phyloP scores from a whole-genome alignment of 2,797 vertebrate genomes.

The Enteromius treurensis region DNA sequence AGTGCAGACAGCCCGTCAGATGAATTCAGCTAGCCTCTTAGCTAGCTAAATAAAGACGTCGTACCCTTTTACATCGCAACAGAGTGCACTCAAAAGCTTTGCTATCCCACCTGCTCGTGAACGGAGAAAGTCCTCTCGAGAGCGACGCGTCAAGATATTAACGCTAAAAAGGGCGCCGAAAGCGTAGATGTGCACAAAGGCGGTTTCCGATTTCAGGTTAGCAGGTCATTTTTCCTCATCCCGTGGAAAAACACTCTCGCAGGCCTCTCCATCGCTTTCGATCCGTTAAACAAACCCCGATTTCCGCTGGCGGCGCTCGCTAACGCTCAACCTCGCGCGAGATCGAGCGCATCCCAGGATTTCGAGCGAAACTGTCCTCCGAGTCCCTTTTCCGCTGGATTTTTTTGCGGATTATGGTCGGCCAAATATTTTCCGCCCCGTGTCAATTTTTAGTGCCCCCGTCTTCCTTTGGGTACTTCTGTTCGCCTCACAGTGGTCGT shows the following conservation, averaged over 20 bases:
- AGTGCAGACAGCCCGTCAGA: conserved; percentile 26
- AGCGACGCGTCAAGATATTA: conserved; percentile 43
- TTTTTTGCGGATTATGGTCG: conserved; percentile 55
- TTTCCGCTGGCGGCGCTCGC: conserved; percentile 67
- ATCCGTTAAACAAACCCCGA: conserved; percentile 71
- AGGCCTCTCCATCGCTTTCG: conserved; percentile 77
- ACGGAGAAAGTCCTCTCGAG: conserved; percentile 27
- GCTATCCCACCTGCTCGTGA: conserved; percentile 36
- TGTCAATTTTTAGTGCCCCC: conserved; percentile 72
- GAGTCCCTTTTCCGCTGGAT: conserved; percentile 42
- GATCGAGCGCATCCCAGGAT: background rate
- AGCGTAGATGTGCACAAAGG: conserved; percentile 59
- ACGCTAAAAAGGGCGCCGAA: conserved; percentile 47
- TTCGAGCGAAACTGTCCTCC: conserved; percentile 48
- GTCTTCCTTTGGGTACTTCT: conserved; percentile 68
- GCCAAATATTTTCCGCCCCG: conserved; percentile 71
- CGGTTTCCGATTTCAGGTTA: conserved; percentile 68
- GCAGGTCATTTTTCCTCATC: conserved; percentile 74
- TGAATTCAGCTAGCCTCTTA: conserved; percentile 39
- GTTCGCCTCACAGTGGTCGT: conserved; percentile 77
- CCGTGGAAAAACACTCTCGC: conserved; percentile 72
- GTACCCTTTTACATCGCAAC: conserved; percentile 37
- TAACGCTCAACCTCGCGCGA: conserved; percentile 14
- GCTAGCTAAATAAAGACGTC: conserved; percentile 59
- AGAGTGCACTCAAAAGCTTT: conserved; percentile 27